Evolutionary conservation across 2,797 vertebrate species (phyloP).

Genomic region (Pseudomugil gertrudae): DNA sequence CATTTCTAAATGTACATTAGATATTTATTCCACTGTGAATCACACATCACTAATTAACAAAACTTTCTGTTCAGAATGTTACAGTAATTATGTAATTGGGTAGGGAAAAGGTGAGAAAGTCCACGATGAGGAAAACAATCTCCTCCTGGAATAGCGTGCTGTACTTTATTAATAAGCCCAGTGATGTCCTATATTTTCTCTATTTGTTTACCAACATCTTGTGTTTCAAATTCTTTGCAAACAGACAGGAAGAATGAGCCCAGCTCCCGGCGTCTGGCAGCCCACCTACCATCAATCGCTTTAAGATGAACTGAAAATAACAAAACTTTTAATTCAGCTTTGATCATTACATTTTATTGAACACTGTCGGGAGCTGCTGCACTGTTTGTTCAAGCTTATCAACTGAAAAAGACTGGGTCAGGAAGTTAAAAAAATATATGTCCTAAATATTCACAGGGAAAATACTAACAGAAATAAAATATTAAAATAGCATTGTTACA

Average conservation of each 20-base stretch:
- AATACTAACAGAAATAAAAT: conserved; percentile 41
- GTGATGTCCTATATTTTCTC: conserved; percentile 70
- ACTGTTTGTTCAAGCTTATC: conserved; percentile 69
- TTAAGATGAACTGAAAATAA: conserved; percentile 65
- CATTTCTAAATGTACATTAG: background rate
- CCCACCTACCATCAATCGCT: conserved; percentile 54
- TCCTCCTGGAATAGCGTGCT: conserved; percentile 49
- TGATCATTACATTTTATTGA: conserved; percentile 71
- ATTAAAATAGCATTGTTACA: conserved; percentile 43
- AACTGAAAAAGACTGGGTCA: conserved; percentile 71
- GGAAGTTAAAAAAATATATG: conserved; percentile 40
- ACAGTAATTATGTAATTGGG: conserved; percentile 44
- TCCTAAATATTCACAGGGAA: conserved; percentile 33
- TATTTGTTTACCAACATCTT: conserved; percentile 68
- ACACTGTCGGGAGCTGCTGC: conserved; percentile 68
- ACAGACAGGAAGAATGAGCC: conserved; percentile 53
- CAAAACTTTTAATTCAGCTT: conserved; percentile 74
- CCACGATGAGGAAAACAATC: conserved; percentile 6
- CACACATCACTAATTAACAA: conserved; percentile 54
- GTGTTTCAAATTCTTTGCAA: conserved; percentile 60
- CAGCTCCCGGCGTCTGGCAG: conserved; percentile 50
- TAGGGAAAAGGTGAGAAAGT: conserved; percentile 24
- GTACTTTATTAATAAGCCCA: conserved; percentile 59
- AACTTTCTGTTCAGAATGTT: conserved; percentile 55
- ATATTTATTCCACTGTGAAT: conserved; percentile 32